These are phyloP conservation scores for Cyprinodon tularosa DNA, from an alignment of 2,113 vertebrate genomes.

Conservation along the genomic window DNA sequence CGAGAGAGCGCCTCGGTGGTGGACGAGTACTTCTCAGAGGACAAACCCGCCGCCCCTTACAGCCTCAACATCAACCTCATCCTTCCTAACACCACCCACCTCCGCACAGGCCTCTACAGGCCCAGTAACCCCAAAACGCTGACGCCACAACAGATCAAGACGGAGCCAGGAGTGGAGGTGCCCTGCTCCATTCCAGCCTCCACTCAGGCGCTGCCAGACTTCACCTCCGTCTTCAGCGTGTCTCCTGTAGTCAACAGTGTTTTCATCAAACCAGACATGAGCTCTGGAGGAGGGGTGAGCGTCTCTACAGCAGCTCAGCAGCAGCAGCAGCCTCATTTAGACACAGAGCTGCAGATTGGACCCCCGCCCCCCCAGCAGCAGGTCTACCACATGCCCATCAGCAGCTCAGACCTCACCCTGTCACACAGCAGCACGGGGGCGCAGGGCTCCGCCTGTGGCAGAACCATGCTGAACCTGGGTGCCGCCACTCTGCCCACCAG, in stretches of 20 bases:
- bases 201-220: slow-evolving; percentile 90
- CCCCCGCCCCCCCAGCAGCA: slow-evolving; percentile 76
- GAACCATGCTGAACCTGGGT: slow-evolving; percentile 83
- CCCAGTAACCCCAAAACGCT: slow-evolving; percentile 64
- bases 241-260: slow-evolving; percentile 85
- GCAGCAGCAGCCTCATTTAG: slow-evolving; percentile 45
- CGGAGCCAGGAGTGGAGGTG: slow-evolving; percentile 82
- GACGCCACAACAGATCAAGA: slow-evolving; percentile 84
- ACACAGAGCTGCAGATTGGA: slow-evolving; percentile 78
- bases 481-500: slow-evolving; percentile 68
- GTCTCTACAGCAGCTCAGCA: neutral
- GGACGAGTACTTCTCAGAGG: slow-evolving; percentile 89
- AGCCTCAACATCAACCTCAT: slow-evolving; percentile 94
- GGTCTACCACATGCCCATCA: slow-evolving; percentile 86
- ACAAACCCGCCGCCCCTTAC: slow-evolving; percentile 82
- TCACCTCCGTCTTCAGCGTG: slow-evolving; percentile 91
- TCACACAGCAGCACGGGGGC: slow-evolving; percentile 69
- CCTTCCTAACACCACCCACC: slow-evolving; percentile 86
- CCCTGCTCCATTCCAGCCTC: slow-evolving; percentile 75
- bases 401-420: slow-evolving; percentile 71
- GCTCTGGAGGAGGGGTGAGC: slow-evolving; percentile 35
- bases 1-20: slow-evolving; percentile 89
- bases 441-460: slow-evolving; percentile 49
- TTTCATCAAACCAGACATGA: slow-evolving; percentile 88
- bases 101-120: slow-evolving; percentile 89